phyloP scores from a whole-genome alignment of 2,113 vertebrate genomes.

The Megaceryle torquata region DNA sequence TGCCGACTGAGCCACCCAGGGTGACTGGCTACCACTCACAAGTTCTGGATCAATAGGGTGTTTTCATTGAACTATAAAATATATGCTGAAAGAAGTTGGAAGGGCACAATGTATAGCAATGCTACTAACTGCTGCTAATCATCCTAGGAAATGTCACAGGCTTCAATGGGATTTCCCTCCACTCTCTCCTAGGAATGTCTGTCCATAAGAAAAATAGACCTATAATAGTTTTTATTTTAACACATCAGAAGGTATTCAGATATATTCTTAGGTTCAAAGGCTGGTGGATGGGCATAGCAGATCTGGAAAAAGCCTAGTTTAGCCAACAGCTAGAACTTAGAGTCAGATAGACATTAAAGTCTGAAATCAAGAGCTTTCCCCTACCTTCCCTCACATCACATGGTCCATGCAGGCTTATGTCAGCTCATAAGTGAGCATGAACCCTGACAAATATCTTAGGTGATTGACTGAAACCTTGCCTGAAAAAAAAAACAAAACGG shows the following conservation, averaged over 20 bases:
- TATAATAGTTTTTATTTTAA: background rate
- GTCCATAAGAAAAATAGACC: background rate
- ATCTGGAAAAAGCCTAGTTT: background rate
- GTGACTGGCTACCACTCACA: background rate
- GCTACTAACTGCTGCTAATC: background rate
- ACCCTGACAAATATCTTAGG: background rate
- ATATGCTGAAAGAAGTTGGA: background rate
- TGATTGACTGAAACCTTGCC: background rate
- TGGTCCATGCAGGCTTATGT: background rate
- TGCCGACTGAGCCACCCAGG: background rate
- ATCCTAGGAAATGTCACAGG: background rate
- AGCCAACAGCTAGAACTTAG: background rate
- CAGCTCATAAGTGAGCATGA: background rate
- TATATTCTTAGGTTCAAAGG: background rate
- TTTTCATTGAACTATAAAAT: background rate
- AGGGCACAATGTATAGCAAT: background rate
- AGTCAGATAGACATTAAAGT: background rate
- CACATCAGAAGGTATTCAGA: background rate
- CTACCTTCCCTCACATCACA: fast-evolving
- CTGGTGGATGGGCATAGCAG: background rate
- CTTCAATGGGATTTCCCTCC: fast-evolving
- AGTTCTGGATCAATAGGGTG: background rate
- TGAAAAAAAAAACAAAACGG: background rate
- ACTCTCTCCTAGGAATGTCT: background rate
- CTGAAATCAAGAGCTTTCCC: background rate